Conservation (phyloP, 2,888 invertebrate genomes). For the Trachelus stipa region DNA sequence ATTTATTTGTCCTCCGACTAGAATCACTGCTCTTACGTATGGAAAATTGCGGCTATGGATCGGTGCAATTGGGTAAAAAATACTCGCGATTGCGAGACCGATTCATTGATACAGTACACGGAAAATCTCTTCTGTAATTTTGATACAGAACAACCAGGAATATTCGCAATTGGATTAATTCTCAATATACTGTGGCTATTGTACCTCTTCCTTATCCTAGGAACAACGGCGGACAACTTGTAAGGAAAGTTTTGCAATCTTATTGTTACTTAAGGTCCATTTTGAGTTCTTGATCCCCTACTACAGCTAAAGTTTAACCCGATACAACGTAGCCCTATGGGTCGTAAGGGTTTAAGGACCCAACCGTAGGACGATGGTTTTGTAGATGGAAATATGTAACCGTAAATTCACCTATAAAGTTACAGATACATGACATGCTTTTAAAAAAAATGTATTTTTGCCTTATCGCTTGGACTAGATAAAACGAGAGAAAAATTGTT, state of each 20-base stretch:
- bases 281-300: background rate
- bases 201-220: conserved; percentile 70
- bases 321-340: background rate
- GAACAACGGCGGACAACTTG: conserved; percentile 72
- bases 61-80: conserved; percentile 63
- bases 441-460: background rate
- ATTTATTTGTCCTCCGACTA: conserved; percentile 29
- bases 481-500: background rate
- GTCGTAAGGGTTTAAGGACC: background rate
- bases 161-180: conserved; percentile 48
- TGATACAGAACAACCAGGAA: conserved; percentile 33
- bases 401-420: background rate
- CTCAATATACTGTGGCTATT: conserved; percentile 66
- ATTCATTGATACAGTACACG: conserved; percentile 60
- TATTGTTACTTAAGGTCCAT: background rate
- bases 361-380: background rate
- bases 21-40: conserved; percentile 62
- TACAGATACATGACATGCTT: background rate
- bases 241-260: conserved; percentile 53
- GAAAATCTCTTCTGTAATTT: conserved; percentile 63
- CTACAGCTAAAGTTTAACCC: background rate
- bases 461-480: background rate
- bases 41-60: conserved; percentile 47
- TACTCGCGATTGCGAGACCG: conserved; percentile 53
- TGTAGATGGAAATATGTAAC: background rate